A percentile compares a stretch with the other conserved stretches of the same genome.
Conservation (phyloP, 1,140 invertebrate species). For the Cataglyphis hispanica region DNA sequence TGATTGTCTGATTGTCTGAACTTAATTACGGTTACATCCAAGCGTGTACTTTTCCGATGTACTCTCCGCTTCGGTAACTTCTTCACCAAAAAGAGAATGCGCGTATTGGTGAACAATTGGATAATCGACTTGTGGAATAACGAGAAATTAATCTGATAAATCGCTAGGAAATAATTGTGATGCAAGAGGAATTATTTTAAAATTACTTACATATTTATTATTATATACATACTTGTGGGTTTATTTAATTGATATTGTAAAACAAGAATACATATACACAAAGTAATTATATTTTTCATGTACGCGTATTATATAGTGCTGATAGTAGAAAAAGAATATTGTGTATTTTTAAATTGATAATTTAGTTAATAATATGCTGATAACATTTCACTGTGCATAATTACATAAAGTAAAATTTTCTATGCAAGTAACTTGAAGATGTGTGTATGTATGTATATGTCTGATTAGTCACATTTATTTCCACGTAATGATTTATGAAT, state of each 20-base stretch:
- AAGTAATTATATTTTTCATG: background rate
- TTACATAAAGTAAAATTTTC: constrained; percentile 23
- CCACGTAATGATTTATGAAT: constrained; percentile 67
- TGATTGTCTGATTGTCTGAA: constrained; percentile 29
- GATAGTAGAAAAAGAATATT: constrained; percentile 3
- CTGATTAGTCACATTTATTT: constrained; percentile 56
- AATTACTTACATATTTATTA: constrained; percentile 24
- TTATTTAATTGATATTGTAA: background rate
- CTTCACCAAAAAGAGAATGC: constrained; percentile 7
- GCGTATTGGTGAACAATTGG: constrained; percentile 19
- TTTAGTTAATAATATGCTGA: constrained; percentile 6
- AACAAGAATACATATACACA: background rate
- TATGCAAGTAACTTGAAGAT: background rate
- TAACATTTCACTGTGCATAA: constrained; percentile 11
- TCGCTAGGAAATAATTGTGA: background rate
- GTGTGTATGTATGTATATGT: background rate
- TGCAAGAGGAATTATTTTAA: constrained; percentile 5
- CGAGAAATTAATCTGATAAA: constrained; percentile 47
- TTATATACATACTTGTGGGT: background rate
- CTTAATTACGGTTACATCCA: background rate
- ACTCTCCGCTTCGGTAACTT: constrained; percentile 1
- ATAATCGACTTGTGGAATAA: constrained; percentile 43
- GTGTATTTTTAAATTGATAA: background rate
- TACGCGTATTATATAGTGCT: background rate
- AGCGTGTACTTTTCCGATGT: background rate